Percentiles rank a stretch among this genome's conserved stretches.
phyloP scores from a whole-genome alignment of 2,113 vertebrate genomes.

The Pica pica region DNA sequence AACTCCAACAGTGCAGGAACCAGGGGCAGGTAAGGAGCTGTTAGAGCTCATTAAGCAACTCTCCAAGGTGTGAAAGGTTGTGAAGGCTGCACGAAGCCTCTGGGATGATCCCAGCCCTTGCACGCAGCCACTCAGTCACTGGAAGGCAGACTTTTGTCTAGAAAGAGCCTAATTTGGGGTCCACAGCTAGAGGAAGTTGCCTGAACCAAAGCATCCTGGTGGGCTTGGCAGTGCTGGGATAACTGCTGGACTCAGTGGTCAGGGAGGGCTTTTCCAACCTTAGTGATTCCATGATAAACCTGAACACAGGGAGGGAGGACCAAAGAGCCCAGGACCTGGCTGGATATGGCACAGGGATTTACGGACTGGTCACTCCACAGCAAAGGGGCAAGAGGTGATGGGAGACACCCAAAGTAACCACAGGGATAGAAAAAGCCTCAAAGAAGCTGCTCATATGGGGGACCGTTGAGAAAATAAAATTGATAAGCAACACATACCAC shows the following conservation, averaged over 20 bases:
- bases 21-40: not conserved
- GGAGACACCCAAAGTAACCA: not conserved
- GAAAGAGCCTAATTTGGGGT: not conserved
- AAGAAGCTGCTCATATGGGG: not conserved
- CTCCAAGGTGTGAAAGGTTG: not conserved
- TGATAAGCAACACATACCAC: rapidly evolving
- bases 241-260: not conserved
- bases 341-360: rapidly evolving
- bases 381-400: not conserved
- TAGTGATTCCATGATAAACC: not conserved
- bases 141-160: not conserved
- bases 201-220: not conserved
- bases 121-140: not conserved
- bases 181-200: not conserved
- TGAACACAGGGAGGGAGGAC: not conserved
- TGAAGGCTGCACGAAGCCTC: not conserved
- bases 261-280: not conserved
- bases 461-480: not conserved
- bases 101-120: not conserved
- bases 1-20: rapidly evolving
- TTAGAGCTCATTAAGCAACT: not conserved
- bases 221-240: not conserved
- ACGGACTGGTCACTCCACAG: not conserved
- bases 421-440: rapidly evolving
- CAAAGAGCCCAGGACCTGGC: not conserved